Evolutionary conservation across 2,888 invertebrate species (phyloP), one percentile per base, ranked within the genome.

Genomic region (Neoaliturus tenellus): DNA sequence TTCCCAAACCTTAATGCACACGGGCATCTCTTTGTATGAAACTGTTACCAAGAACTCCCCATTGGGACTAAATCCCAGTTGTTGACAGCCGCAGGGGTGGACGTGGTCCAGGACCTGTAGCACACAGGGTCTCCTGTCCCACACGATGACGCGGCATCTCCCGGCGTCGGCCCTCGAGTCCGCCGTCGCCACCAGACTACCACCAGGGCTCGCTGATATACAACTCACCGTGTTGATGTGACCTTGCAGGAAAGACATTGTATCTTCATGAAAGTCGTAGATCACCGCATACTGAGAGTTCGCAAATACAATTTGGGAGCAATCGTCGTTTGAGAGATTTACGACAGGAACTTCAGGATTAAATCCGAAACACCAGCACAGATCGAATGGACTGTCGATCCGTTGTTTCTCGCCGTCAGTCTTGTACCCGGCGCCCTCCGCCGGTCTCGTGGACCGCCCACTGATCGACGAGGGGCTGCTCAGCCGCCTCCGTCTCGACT

Each of bases 331-430:
- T 4, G 73, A 48, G 44, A 75, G 28, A 31, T 75, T 75, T 1
- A 75, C 6, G 8, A 75, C 28, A 17, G 41, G 73, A 4, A 75
- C 44, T 44, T 75, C 73, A 14, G 14, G 20, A 20, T 75, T 44
- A 23, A 75, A 75, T 6, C 73, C 73, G 35, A 75, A 75, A 75
- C 73, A 75, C 73, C 73, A 75, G 62, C 25, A 62, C 25, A 62
- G 17, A 2, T 62, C 28, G 17, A 62, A 62, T 5, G 62, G 62
- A 17, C 62, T 62, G 17, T 0, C n/a, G 3, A 62, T 31, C 3
- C 28, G 3, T 20, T 5, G 20, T 20, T 2, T 44, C 12, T 44
- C 44, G 10, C 17, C 51, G 20, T 51, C 48, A 48, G 14, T 48
- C 5, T 3, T 3, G 17, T 17, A 20, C 51, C 23, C 23, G 10